A percentile compares a stretch with the other conserved stretches of the same genome.
phyloP scores from a whole-genome alignment of 2,888 invertebrate genomes.

The Aporophyla lueneburgensis region DNA sequence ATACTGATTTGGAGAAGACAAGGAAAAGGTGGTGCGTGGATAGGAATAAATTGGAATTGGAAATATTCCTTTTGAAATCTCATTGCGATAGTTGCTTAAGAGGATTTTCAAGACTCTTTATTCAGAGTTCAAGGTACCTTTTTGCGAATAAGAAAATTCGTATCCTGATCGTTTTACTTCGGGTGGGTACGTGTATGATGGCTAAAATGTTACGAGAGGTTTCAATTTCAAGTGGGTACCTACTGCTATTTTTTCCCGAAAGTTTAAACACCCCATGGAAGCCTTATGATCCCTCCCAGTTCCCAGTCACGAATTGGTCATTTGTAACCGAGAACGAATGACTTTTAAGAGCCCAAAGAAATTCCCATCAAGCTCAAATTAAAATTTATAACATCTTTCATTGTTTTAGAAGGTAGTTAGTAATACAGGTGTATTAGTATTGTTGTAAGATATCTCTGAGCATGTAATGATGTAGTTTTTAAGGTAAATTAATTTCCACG shows the following conservation, averaged over 20 bases:
- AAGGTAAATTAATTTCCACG: neutral
- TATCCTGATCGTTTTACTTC: neutral
- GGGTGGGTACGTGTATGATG: neutral
- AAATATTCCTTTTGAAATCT: slow-evolving; percentile 70
- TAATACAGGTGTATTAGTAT: neutral
- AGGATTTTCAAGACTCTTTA: slow-evolving; percentile 54
- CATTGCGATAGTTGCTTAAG: slow-evolving; percentile 64
- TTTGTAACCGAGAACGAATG: slow-evolving; percentile 50
- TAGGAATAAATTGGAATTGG: slow-evolving; percentile 82
- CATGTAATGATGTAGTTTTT: neutral
- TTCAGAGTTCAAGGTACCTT: slow-evolving; percentile 31
- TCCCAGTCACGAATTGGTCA: slow-evolving; percentile 50
- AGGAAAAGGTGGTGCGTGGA: slow-evolving; percentile 86
- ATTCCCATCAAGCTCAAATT: slow-evolving; percentile 55
- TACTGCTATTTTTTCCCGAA: slow-evolving; percentile 6
- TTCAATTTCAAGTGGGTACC: slow-evolving; percentile 13
- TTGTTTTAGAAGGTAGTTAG: slow-evolving; percentile 16
- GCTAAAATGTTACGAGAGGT: neutral
- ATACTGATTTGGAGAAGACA: slow-evolving; percentile 85
- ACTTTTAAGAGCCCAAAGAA: slow-evolving; percentile 40
- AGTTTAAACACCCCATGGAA: slow-evolving; percentile 9
- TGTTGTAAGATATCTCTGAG: neutral
- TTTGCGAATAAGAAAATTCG: neutral
- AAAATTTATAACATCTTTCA: slow-evolving; percentile 41
- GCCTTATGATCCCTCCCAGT: slow-evolving; percentile 30